A percentile compares a stretch with the other conserved stretches of the same genome.
phyloP scores from a whole-genome alignment of 2,113 vertebrate genomes.

The Isurus oxyrinchus region DNA sequence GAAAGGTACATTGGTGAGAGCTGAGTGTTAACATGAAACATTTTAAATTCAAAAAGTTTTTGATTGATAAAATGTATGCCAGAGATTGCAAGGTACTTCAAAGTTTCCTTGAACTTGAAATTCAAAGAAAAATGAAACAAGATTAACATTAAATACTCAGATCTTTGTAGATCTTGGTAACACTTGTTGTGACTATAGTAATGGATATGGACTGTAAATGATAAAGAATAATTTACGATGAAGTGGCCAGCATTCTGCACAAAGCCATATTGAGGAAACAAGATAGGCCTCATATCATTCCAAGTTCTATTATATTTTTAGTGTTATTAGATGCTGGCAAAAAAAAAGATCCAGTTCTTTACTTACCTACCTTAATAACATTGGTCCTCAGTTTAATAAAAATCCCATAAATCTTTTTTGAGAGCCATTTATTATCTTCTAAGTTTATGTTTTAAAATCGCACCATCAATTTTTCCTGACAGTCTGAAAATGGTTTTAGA shows the following conservation, averaged over 20 bases:
- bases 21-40: not conserved
- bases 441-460: constrained; percentile 10
- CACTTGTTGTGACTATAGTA: not conserved
- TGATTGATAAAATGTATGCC: not conserved
- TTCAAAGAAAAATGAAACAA: not conserved
- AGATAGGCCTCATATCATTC: not conserved
- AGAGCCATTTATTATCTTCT: constrained; percentile 21
- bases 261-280: not conserved
- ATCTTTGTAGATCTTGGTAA: no score
- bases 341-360: not conserved
- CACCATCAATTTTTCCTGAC: constrained; percentile 43
- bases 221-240: not conserved
- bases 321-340: not conserved
- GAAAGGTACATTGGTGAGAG: not conserved
- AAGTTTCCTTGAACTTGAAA: not conserved
- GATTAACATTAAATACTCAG: not conserved
- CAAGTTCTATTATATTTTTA: not conserved
- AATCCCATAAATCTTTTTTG: not conserved
- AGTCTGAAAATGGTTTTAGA: constrained; percentile 43
- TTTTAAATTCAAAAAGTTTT: not conserved
- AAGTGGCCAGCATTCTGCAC: not conserved
- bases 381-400: not conserved
- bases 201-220: not conserved
- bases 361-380: constrained; percentile 21
- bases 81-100: not conserved